phyloP scores from a whole-genome alignment of 2,797 vertebrate species.

The Lagorchestes hirsutus region DNA sequence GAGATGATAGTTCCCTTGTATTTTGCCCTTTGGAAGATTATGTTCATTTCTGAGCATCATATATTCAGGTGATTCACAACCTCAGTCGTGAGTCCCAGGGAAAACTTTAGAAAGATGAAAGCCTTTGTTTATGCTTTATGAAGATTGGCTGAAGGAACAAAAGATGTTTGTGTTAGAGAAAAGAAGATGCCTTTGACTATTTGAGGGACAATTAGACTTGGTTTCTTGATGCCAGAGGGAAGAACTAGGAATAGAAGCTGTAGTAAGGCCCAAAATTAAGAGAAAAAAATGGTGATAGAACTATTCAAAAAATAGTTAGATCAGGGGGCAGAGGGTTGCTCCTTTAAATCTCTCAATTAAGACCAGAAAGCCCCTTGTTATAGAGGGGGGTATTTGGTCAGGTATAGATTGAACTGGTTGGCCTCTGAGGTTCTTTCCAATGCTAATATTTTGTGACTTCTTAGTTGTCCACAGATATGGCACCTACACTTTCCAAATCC shows the following conservation, averaged over 20 bases:
- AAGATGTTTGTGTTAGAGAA: background rate
- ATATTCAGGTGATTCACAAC: background rate
- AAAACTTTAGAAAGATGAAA: background rate
- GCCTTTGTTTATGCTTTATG: background rate
- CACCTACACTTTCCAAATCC: background rate
- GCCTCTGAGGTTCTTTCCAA: background rate
- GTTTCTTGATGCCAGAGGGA: background rate
- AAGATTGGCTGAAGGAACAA: background rate
- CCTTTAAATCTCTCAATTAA: background rate
- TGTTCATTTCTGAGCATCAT: background rate
- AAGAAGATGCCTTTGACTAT: background rate
- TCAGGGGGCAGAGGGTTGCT: background rate
- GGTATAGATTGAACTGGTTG: background rate
- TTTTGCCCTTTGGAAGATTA: background rate
- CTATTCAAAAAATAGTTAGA: background rate
- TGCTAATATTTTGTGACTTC: background rate
- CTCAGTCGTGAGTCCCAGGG: background rate
- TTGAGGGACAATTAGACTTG: background rate
- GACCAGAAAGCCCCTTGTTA: background rate
- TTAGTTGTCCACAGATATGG: constrained; percentile 19
- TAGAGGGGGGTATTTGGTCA: background rate
- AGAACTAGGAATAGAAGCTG: background rate
- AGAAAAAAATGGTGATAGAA: background rate
- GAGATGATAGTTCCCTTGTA: background rate
- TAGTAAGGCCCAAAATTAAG: background rate